These are phyloP conservation scores for Remorina albescens DNA, from an alignment of 2,797 vertebrate species.

Conservation along the genomic window DNA sequence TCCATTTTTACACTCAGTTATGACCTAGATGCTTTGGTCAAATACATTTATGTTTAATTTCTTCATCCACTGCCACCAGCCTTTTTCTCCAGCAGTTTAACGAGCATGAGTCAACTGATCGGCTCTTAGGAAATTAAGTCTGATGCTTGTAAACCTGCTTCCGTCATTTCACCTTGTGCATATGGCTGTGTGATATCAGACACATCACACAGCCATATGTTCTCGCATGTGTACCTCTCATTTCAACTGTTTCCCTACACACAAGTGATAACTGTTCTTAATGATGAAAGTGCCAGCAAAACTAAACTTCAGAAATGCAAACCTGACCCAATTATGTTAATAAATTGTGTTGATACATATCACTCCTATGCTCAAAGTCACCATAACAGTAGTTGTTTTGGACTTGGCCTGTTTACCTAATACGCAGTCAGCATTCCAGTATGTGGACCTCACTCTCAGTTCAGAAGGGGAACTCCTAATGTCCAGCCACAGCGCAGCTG, in stretches of 20 bases:
- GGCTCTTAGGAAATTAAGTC: no score
- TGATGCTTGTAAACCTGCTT: no score
- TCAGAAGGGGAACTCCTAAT: slow-evolving; percentile 72
- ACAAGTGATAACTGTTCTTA: neutral
- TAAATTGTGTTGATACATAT: neutral
- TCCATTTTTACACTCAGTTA: no score
- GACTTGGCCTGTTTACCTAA: slow-evolving; percentile 51
- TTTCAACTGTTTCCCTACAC: neutral
- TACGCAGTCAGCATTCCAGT: slow-evolving; percentile 40
- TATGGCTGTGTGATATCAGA: no score
- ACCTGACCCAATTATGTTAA: neutral
- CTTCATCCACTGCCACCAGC: no score
- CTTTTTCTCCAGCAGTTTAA: no score
- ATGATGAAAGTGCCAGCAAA: neutral
- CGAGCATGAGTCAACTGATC: no score
- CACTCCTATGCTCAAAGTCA: neutral
- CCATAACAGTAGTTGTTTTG: no score
- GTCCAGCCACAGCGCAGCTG: slow-evolving; percentile 15
- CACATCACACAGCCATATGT: neutral
- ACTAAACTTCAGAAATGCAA: neutral
- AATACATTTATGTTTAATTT: no score
- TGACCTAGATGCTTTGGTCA: no score
- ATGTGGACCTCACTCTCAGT: slow-evolving; percentile 37
- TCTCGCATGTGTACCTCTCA: neutral
- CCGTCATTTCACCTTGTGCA: neutral